A percentile compares a stretch with the other conserved stretches of the same genome.
These are phyloP conservation scores for Lepus europaeus DNA, from an alignment of 2,113 vertebrate species.

Conservation along the genomic window DNA sequence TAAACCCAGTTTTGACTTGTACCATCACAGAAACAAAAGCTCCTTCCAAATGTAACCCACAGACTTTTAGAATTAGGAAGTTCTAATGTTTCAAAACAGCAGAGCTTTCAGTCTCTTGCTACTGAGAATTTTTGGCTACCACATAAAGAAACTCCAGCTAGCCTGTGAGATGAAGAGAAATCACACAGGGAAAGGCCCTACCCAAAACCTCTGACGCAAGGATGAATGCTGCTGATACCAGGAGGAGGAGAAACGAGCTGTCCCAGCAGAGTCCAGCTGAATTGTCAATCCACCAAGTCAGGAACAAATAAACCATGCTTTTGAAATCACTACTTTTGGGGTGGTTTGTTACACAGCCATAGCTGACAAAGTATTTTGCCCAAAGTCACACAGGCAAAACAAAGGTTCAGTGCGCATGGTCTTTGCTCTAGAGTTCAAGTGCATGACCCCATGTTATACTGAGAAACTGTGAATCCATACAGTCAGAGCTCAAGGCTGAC, in stretches of 20 bases:
- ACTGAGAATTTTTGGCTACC: neutral
- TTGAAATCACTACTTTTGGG: neutral
- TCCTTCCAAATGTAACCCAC: constrained; percentile 57
- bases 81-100: constrained; percentile 46
- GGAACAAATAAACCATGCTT: neutral
- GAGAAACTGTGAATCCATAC: neutral
- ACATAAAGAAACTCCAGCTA: neutral
- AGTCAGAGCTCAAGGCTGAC: neutral
- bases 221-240: neutral
- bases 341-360: neutral
- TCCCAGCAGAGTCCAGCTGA: neutral
- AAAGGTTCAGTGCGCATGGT: neutral
- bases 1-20: constrained; percentile 17
- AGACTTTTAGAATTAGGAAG: constrained; percentile 52
- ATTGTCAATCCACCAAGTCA: neutral
- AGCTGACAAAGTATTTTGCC: neutral
- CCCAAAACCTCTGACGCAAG: neutral
- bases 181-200: neutral
- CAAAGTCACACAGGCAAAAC: neutral
- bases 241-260: neutral
- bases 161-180: neutral
- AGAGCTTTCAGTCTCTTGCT: neutral
- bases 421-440: neutral
- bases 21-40: neutral
- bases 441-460: neutral